Base-by-base conservation (phyloP, 35 echinoderm and acorn worm species). In the Amphiura filiformis region DNA sequence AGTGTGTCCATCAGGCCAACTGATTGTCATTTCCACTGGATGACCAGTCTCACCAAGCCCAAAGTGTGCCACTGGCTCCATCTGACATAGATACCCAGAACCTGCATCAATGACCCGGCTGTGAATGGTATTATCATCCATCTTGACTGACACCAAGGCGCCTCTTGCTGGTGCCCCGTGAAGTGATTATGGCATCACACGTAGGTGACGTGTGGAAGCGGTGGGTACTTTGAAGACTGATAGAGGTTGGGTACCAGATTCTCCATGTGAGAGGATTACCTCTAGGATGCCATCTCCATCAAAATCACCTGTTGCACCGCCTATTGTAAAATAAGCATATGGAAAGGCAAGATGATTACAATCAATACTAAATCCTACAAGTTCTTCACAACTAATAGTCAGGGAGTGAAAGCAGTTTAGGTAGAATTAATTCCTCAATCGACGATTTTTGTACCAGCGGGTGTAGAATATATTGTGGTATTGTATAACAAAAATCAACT, bases 1-100 rank as follows among this genome's bases (percentile, higher is more conserved):
- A 35, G 39, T 80, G 3, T n/a, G 28, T 3, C 32, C 76, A 37
- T 80, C 76, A 36, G 86, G 86, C 86, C 86, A 88, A 26, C 26
- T 79, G 1, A 88, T 37, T 39, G 78, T 77, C 22, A 88, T 41
- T 34, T 34, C 32, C 30, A 79, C 38, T 32, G 76, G 30, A 0
- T 56, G 22, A 41, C 31, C 36, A 1, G 34, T 31, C n/a, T 4
- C 12, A n/a, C 86, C 76, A 36, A 88, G 76, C 3, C 86, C 86
- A 20, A 88, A 88, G 77, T 88, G 86, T 0, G 86, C 86, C 22
- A 88, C 86, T 11, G 86, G 86, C 52, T 88, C 86, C 86, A 88
- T 88, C 40, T 88, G 76, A 42, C 86, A 88, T 2, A 88, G 76
- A 39, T 88, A 88, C 12, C 86, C 86, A 22, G 86, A 88, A 0